phyloP scores from a whole-genome alignment of 2,113 vertebrate genomes.

The Takifugu bimaculatus region DNA sequence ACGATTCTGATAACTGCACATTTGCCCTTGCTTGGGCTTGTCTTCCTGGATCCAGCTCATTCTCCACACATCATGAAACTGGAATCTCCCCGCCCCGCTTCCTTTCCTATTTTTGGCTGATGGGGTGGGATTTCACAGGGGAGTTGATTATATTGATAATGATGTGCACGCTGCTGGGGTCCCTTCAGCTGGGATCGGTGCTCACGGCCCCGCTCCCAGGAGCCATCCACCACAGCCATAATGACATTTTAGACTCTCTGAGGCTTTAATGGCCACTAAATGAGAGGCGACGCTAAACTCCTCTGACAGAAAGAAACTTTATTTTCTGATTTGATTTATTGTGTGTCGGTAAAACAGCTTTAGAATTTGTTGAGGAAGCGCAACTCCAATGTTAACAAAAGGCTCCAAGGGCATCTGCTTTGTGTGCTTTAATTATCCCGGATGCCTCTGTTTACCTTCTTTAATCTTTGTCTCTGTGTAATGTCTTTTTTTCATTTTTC shows the following conservation, averaged over 20 bases:
- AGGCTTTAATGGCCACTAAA: constrained; percentile 11
- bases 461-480: constrained; percentile 20
- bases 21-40: constrained; percentile 72
- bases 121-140: constrained; percentile 50
- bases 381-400: too few species aligned
- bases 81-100: constrained; percentile 62
- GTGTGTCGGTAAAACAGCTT: too few species aligned
- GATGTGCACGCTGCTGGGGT: constrained; percentile 52
- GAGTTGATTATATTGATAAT: constrained; percentile 68
- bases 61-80: constrained; percentile 71
- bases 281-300: too few species aligned
- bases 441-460: constrained; percentile 17
- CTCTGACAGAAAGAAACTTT: too few species aligned
- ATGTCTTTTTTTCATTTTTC: constrained; percentile 1
- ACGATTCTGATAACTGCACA: constrained; percentile 69
- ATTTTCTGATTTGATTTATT: too few species aligned
- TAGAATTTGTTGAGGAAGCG: too few species aligned
- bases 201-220: constrained; percentile 51
- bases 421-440: constrained; percentile 5
- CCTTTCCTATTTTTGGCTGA: constrained; percentile 61
- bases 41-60: constrained; percentile 67
- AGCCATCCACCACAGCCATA: constrained; percentile 64
- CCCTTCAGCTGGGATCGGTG: constrained; percentile 56
- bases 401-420: background rate
- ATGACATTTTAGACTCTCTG: constrained; percentile 44